Conservation (phyloP, 2,113 vertebrate genomes). For the Plotosus lineatus region DNA sequence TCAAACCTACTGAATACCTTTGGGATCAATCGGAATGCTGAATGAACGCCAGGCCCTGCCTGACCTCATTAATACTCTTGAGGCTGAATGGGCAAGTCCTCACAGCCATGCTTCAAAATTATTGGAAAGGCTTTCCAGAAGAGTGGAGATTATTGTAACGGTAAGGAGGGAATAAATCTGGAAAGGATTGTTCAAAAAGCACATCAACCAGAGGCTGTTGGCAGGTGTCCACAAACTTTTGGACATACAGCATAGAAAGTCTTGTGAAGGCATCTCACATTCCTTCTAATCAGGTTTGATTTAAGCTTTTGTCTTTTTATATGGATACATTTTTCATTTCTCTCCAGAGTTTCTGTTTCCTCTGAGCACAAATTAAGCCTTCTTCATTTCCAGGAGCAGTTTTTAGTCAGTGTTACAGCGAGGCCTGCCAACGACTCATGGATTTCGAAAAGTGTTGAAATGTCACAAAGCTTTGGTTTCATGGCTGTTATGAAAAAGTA, state of each 20-base stretch:
- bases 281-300: neutral
- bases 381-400: constrained; percentile 13
- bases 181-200: neutral
- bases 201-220: neutral
- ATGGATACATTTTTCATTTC: constrained; percentile 44
- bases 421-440: constrained; percentile 53
- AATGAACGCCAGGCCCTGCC: neutral
- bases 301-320: constrained; percentile 13
- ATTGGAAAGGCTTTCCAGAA: neutral
- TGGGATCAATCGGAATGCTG: neutral
- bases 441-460: constrained; percentile 55
- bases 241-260: neutral
- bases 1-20: neutral
- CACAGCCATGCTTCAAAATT: neutral
- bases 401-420: constrained; percentile 42
- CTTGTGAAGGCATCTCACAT: neutral
- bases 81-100: neutral
- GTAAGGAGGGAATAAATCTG: neutral
- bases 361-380: neutral
- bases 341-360: constrained; percentile 47
- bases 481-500: constrained; percentile 44
- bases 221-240: neutral
- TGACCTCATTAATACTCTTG: neutral
- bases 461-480: constrained; percentile 48
- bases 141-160: neutral